Base-by-base conservation (phyloP, 1,140 invertebrate species). In the Pseudomyrmex pallidus region DNA sequence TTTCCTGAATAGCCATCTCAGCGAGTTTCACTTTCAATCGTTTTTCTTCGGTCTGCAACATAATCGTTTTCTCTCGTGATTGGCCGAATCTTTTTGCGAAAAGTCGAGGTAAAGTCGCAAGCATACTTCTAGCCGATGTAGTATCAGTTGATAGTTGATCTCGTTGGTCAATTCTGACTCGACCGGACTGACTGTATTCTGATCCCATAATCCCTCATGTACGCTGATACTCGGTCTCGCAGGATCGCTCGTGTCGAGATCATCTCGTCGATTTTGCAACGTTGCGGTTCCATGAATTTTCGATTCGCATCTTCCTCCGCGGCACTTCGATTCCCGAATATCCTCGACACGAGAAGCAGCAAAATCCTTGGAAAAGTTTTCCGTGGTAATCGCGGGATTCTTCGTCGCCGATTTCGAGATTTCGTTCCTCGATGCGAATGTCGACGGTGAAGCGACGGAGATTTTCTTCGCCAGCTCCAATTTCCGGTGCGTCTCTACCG, bases 31-130 rank as follows among this genome's bases (percentile, higher is more conserved):
- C 72, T 62, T 88, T 90, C 25, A 90, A 66, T 1, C 84, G 86
- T 48, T 88, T 88, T 74, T 90, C 89, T 68, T 90, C 88, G 20
- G 86, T 86, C 88, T 90, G 64, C 22, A 89, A 89, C 35, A 68
- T 73, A 66, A 59, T 46, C 12, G 10, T 76, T 20, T 22, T 35
- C 46, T 35, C 46, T 44, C 50, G 44, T 78, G 72, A 54, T 61
- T 46, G 20, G 44, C 2, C n/a, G n/a, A 59, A 35, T 57, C 15
- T 17, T 17, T 12, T 15, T 22, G 2, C 44, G 22, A 15, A 20
- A 9, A 8, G 17, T 10, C 35, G 2, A 5, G 8, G 0, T 35
- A n/a, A 12, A 63, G 13, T 20, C 48, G 54, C 4, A 35, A 35
- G 4, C 74, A 2, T 70, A 87, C 85, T 66, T 87, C 85, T 9